Evolutionary conservation across 2,888 invertebrate genomes (phyloP), one percentile per base, ranked within the genome.

Genomic region (Pedicia rivosa): DNA sequence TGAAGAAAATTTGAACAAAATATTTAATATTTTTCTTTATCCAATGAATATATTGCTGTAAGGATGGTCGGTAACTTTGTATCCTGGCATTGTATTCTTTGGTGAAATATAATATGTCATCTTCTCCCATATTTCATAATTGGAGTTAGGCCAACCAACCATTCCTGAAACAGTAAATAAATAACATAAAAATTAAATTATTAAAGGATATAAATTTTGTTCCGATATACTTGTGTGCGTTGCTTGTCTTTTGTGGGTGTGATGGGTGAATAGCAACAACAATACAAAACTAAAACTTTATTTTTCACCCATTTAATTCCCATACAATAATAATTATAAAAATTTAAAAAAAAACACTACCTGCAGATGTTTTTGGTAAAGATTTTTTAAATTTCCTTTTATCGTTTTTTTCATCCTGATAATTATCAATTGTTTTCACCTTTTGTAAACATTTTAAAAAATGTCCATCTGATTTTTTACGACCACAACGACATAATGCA

Each of bases 71-170:
- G 52, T 50, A 3, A 60, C 44, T 13, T 51, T 53, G 14, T 52
- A 51, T 12, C 57, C 59, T 2, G 53, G 46, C 59, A 59, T 57
- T 3, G 54, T 52, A 30, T 43, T 42, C 1, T 53, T 43, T 0
- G 60, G 58, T 6, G 60, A 59, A 14, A 51, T 39, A 40, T 60
- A 58, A 27, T 51, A 50, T 49, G 57, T 57, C 3, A 57, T 56
- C 8, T 51, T 46, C 19, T 60, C 59, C 47, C 56, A 50, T 37
- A 51, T 44, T 4, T 40, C 42, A 22, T 55, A 59, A 26, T 41
- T 44, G 14, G 30, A 38, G 15, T 40, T 46, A 24, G 38, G 30
- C 45, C 53, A 55, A 7, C 59, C 59, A 27, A 59, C 49, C 36
- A 43, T 48, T 28, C 52, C 59, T 59, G 27, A 13, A 40, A 14